Conservation (phyloP, 2,797 vertebrate species). For the Furcifer pardalis region DNA sequence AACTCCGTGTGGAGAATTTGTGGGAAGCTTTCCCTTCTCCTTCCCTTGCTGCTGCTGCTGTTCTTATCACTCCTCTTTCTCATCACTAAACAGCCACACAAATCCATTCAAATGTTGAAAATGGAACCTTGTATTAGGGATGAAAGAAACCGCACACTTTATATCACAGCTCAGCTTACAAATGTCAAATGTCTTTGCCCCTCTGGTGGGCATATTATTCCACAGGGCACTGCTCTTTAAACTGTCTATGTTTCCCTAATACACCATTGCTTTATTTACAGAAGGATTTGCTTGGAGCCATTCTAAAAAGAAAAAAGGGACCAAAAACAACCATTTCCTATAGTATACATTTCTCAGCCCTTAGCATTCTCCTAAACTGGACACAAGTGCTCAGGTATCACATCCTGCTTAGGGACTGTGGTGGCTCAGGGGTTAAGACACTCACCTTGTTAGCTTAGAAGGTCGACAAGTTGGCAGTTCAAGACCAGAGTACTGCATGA, state of each 20-base stretch:
- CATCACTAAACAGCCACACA: background rate
- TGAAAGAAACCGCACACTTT: background rate
- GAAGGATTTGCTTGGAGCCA: background rate
- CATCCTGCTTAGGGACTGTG: no score
- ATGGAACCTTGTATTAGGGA: background rate
- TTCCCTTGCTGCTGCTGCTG: no score
- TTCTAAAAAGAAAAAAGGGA: no score
- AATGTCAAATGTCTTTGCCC: background rate
- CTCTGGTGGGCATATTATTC: background rate
- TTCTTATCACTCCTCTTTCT: no score
- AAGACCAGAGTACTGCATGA: no score
- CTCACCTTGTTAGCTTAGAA: no score
- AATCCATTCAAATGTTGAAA: background rate
- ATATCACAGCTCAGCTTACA: background rate
- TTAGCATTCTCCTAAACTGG: background rate
- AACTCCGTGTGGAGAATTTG: no score
- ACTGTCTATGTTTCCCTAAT: background rate
- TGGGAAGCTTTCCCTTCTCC: no score
- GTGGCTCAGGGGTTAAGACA: no score
- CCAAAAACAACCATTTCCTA: background rate
- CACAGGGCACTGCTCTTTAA: constrained; percentile 2
- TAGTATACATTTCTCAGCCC: background rate
- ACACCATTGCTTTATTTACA: background rate
- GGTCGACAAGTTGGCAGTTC: no score
- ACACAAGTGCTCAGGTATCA: background rate